Percentiles rank a stretch among this genome's conserved stretches.
Evolutionary conservation across 2,797 vertebrate species (phyloP).

Genomic region (Neomorphus geoffroyi): DNA sequence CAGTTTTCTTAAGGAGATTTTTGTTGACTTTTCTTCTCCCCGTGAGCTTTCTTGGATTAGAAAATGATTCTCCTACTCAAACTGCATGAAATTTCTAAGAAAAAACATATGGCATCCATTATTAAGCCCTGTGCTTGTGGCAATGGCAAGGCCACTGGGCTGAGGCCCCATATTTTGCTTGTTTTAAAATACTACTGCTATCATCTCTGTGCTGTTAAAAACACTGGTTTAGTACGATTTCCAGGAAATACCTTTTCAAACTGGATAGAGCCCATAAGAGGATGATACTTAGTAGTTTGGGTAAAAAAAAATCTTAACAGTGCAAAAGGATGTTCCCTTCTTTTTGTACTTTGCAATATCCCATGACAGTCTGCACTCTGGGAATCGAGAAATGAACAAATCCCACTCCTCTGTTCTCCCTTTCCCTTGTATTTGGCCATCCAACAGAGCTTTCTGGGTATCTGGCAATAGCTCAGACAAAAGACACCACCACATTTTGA

Average conservation of each 20-base stretch:
- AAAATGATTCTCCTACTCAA: constrained; percentile 37
- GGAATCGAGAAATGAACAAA: neutral
- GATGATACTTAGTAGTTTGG: neutral
- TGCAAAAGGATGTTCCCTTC: neutral
- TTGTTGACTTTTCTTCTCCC: constrained; percentile 32
- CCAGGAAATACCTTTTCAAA: constrained; percentile 21
- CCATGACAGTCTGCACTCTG: neutral
- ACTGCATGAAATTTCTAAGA: constrained; percentile 42
- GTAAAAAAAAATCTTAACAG: neutral
- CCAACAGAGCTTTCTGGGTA: neutral
- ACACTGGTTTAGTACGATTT: neutral
- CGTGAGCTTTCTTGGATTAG: constrained; percentile 32
- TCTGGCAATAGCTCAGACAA: constrained; percentile 31
- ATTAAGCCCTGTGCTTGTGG: neutral
- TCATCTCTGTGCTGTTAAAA: neutral
- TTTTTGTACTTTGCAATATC: constrained; percentile 13
- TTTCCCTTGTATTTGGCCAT: neutral
- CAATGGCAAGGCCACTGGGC: neutral
- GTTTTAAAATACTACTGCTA: constrained; percentile 27
- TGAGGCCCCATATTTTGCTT: neutral
- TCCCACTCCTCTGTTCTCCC: neutral
- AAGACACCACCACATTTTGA: neutral
- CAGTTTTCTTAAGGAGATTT: constrained; percentile 16
- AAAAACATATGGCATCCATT: constrained; percentile 57
- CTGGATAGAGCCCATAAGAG: neutral